Base-by-base conservation (phyloP, 2,113 vertebrate species). In the Elgaria multicarinata region DNA sequence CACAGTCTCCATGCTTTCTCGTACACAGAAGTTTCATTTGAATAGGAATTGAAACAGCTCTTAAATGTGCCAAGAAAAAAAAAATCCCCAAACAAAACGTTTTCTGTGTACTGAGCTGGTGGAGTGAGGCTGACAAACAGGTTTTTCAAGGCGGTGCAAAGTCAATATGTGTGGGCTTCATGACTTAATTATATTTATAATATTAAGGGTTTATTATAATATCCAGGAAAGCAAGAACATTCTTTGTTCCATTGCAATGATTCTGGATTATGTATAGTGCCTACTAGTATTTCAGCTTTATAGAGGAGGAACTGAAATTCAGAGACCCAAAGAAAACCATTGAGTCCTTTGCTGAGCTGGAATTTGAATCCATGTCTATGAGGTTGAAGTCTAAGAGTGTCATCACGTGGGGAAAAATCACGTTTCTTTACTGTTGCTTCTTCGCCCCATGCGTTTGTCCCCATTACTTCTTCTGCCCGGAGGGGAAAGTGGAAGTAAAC, bases 111-210 rank as follows among this genome's bases (percentile, higher is more conserved):
- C 75, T 91, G 1, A 42, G 26, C 55, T 88, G 1, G 8, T 36
- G 89, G 62, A 31, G 22, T 28, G 18, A 86, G 66, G 79, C 72
- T 26, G 66, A 44, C 78, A 66, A 91, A 83, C 46, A 79, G 72
- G 2, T 42, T 83, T 83, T 79, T 16, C 90, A 87, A 90, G n/a
- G 58, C 84, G 1, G 55, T 89, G 87, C 64, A 89, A 87, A 3
- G 58, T 88, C 72, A 87, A 92, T 86, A 86, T n/a, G 85, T 91
- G 89, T 72, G 79, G 39, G 6, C 24, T 72, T 75, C 86, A 64
- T 77, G 39, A 66, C 36, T 44, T 50, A 26, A 79, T 50, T 50
- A 24, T n/a, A 67, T 78, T 79, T 26, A 71, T 28, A 55, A 79
- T 50, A 5, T 50, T 87, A 86, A 75, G 16, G 14, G 16, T n/a